phyloP scores from a whole-genome alignment of 2,888 invertebrate species.

The Cephus pulcher region DNA sequence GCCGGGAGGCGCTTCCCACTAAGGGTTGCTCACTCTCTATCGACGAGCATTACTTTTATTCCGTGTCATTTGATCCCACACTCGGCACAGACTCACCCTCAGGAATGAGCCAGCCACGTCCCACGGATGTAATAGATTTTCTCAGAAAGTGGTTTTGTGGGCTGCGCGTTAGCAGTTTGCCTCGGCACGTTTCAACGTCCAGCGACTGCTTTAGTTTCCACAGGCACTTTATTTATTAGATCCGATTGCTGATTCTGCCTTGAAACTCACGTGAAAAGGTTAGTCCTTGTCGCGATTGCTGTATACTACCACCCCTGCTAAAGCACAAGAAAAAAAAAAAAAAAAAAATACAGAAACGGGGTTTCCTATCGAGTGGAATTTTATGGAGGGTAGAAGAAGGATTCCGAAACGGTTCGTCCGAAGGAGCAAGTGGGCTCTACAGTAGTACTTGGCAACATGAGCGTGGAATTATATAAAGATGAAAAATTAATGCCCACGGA shows the following conservation, averaged over 20 bases:
- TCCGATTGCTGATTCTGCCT: not conserved
- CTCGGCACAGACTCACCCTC: constrained; percentile 39
- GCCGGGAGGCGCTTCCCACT: constrained; percentile 5
- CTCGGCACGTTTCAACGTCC: not conserved
- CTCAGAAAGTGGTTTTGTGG: constrained; percentile 52
- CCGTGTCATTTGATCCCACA: constrained; percentile 66
- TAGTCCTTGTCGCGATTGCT: not conserved
- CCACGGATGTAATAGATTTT: constrained; percentile 62
- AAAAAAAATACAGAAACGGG: not conserved
- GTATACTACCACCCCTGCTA: not conserved
- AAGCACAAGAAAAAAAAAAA: not conserved
- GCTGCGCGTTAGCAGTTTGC: not conserved
- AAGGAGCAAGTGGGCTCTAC: not conserved
- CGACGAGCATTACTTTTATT: constrained; percentile 63
- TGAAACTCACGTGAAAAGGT: not conserved
- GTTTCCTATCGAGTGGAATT: not conserved
- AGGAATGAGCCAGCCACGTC: constrained; percentile 27
- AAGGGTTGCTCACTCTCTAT: constrained; percentile 25
- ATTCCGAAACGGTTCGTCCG: not conserved
- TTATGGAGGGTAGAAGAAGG: not conserved
- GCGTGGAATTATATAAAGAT: constrained; percentile 62
- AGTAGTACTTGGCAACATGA: constrained; percentile 21
- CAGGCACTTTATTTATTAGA: not conserved
- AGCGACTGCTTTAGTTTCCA: not conserved
- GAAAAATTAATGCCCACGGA: constrained; percentile 61